Percentiles rank a stretch among this genome's conserved stretches.
Evolutionary conservation across 2,113 vertebrate genomes (phyloP).

Genomic region (Nothocercus julius): DNA sequence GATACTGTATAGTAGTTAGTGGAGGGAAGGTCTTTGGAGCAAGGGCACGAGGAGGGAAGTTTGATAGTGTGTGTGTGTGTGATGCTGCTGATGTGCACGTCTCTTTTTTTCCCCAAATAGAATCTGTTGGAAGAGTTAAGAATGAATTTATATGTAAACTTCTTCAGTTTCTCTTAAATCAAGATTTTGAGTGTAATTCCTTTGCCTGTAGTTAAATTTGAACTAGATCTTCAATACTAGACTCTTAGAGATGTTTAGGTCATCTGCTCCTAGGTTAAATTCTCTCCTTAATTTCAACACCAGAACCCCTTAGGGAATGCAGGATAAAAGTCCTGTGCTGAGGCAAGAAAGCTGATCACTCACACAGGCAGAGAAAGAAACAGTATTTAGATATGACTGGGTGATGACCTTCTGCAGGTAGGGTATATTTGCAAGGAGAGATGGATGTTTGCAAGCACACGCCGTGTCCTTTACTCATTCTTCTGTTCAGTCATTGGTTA

Average conservation of each 20-base stretch:
- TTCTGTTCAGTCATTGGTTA: neutral
- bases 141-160: constrained; percentile 59
- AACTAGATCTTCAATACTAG: neutral
- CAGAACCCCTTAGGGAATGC: neutral
- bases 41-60: neutral
- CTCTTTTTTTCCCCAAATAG: neutral
- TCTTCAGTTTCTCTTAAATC: constrained; percentile 44
- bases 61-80: neutral
- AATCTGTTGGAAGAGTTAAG: constrained; percentile 36
- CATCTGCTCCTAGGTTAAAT: neutral
- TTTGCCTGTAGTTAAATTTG: neutral
- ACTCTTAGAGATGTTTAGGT: neutral
- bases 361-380: neutral
- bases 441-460: neutral
- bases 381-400: neutral
- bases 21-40: constrained; percentile 12
- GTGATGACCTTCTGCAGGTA: neutral
- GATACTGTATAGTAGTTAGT: constrained; percentile 25
- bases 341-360: neutral
- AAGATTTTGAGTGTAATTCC: neutral
- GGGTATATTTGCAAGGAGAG: neutral
- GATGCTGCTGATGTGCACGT: constrained; percentile 41
- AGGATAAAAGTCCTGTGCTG: neutral
- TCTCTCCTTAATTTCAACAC: neutral
- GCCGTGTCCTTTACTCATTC: neutral